These are phyloP conservation scores for Orussus abietinus DNA, from an alignment of 1,140 invertebrate genomes.

Conservation along the genomic window DNA sequence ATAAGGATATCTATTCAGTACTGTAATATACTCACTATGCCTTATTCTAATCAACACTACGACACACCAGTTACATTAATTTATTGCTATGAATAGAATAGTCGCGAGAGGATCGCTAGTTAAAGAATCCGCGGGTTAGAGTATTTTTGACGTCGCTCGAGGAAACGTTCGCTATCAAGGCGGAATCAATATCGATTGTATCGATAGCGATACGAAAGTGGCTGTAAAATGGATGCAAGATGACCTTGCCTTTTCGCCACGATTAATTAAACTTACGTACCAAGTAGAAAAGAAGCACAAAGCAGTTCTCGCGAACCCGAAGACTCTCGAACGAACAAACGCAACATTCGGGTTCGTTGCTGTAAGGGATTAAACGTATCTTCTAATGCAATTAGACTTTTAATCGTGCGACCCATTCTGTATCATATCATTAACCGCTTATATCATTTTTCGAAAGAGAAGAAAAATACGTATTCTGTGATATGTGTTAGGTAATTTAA, in stretches of 20 bases:
- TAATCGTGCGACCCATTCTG: conserved; percentile 4
- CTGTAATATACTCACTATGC: conserved; percentile 43
- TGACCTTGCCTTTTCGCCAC: no score
- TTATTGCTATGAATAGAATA: conserved; percentile 34
- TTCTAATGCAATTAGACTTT: conserved; percentile 1
- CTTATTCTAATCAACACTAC: conserved; percentile 31
- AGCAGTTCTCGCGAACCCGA: no score
- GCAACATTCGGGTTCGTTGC: background rate
- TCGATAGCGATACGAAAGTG: no score
- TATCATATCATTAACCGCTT: conserved; percentile 24
- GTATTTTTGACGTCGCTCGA: no score
- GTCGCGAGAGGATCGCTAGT: no score
- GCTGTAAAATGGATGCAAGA: no score
- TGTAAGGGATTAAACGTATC: background rate
- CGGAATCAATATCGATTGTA: no score
- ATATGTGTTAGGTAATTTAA: conserved; percentile 49
- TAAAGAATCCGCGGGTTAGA: no score
- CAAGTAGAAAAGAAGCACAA: no score
- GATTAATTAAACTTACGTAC: no score
- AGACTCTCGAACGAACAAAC: no score
- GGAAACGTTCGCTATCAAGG: no score
- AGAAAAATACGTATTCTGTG: conserved; percentile 46
- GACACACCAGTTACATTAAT: conserved; percentile 25
- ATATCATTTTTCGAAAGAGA: conserved; percentile 24
- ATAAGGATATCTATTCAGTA: conserved; percentile 36